phyloP scores from a whole-genome alignment of 2,888 invertebrate genomes.

The Troides aeacus region DNA sequence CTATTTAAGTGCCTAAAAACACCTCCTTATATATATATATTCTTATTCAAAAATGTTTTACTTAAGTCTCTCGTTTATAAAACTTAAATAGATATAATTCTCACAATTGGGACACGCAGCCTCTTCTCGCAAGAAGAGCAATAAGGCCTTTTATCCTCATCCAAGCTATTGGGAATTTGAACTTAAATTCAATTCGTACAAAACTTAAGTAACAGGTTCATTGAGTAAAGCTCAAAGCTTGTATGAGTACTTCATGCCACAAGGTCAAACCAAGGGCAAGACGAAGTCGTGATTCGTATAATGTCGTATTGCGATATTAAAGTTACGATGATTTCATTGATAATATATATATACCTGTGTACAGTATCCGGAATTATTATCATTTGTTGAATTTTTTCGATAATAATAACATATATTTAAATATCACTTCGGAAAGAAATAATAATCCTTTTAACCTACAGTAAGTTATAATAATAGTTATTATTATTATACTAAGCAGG shows the following conservation, averaged over 20 bases:
- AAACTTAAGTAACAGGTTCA: not conserved
- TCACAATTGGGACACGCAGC: no score
- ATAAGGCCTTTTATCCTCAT: no score
- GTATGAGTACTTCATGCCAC: not conserved
- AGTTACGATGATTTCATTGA: slow-evolving; percentile 1
- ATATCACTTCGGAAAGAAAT: no score
- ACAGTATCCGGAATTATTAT: not conserved
- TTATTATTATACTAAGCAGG: not conserved
- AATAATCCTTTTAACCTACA: not conserved
- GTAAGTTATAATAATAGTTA: not conserved
- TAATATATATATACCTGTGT: not conserved
- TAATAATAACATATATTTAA: not conserved
- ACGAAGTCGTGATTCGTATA: not conserved
- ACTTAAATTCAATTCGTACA: slow-evolving; percentile 4
- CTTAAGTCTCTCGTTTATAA: no score
- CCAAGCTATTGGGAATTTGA: not conserved
- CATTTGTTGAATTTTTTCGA: not conserved
- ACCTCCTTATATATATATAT: no score
- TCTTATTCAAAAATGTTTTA: no score
- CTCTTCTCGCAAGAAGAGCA: no score
- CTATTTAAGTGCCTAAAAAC: no score
- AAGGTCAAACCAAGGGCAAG: not conserved
- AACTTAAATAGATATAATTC: no score
- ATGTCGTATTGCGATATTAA: not conserved
- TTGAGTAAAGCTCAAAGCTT: not conserved